These are phyloP conservation scores for Lutjanus erythropterus DNA, from an alignment of 2,113 vertebrate genomes.

Conservation along the genomic window DNA sequence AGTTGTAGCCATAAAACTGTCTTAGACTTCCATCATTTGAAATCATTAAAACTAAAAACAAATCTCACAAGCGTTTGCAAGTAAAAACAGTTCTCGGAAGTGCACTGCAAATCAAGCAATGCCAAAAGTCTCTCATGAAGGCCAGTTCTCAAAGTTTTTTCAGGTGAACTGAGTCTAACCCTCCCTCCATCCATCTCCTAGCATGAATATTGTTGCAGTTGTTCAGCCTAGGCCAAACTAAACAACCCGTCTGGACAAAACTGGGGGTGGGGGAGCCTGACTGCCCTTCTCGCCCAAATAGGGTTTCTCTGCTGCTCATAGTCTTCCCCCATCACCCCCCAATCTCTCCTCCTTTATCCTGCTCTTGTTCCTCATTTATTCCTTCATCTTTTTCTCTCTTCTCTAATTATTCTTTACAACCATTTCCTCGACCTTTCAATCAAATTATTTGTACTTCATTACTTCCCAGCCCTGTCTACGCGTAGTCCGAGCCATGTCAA, in stretches of 20 bases:
- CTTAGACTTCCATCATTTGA: conserved; percentile 16
- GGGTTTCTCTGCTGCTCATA: conserved; percentile 24
- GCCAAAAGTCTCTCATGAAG: conserved; percentile 44
- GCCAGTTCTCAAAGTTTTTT: conserved; percentile 51
- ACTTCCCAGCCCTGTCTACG: no score
- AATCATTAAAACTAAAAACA: conserved; percentile 42
- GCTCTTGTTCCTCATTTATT: background rate
- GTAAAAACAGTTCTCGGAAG: conserved; percentile 19
- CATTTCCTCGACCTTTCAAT: conserved; percentile 6
- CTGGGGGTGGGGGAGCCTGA: conserved; percentile 22
- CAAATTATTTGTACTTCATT: conserved; percentile 20
- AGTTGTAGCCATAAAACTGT: conserved; percentile 30
- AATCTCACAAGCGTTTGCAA: background rate
- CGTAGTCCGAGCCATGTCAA: no score
- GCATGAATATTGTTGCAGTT: conserved; percentile 69
- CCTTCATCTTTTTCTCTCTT: background rate
- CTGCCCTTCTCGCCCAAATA: background rate
- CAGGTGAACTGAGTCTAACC: conserved; percentile 67
- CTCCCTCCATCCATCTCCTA: conserved; percentile 60
- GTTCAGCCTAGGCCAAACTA: conserved; percentile 66
- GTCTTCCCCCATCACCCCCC: conserved; percentile 33
- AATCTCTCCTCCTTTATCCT: background rate
- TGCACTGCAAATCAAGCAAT: conserved; percentile 16
- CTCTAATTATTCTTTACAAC: background rate
- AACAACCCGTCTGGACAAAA: conserved; percentile 57